Conservation (phyloP, 2,888 invertebrate genomes). For the Melieria picta region DNA sequence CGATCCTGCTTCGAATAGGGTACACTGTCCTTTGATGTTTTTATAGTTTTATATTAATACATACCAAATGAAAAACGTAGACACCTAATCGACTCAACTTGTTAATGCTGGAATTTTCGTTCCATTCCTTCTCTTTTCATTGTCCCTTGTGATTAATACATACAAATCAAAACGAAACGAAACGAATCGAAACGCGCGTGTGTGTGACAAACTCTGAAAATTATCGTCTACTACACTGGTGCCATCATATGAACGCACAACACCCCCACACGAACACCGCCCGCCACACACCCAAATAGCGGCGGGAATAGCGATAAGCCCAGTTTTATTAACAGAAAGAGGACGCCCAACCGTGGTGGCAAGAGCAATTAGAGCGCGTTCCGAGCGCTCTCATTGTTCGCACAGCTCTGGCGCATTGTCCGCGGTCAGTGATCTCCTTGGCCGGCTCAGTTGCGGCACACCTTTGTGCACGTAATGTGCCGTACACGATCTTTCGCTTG, state of each 20-base stretch:
- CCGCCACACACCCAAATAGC: slow-evolving; percentile 33
- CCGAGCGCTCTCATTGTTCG: no score
- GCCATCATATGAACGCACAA: not conserved
- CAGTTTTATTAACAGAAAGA: slow-evolving; percentile 40
- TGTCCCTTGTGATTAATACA: slow-evolving; percentile 20
- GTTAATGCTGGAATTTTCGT: slow-evolving; percentile 61
- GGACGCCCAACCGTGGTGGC: slow-evolving; percentile 32
- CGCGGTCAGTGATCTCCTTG: no score
- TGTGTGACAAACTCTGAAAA: slow-evolving; percentile 6
- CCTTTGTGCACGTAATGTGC: no score
- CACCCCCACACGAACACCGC: not conserved
- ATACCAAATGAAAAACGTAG: no score
- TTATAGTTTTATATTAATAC: no score
- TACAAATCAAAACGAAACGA: not conserved
- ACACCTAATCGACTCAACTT: slow-evolving; percentile 12
- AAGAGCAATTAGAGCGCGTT: slow-evolving; percentile 38
- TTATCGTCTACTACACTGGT: slow-evolving; percentile 11
- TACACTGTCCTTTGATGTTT: no score
- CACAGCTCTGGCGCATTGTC: no score
- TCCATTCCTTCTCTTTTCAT: slow-evolving; percentile 54
- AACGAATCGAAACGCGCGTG: not conserved
- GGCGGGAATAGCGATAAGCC: slow-evolving; percentile 40
- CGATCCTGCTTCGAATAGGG: no score
- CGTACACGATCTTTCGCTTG: no score
- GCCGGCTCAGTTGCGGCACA: no score